Evolutionary conservation across 2,888 invertebrate species (phyloP).

Genomic region (Diarsia rubi): DNA sequence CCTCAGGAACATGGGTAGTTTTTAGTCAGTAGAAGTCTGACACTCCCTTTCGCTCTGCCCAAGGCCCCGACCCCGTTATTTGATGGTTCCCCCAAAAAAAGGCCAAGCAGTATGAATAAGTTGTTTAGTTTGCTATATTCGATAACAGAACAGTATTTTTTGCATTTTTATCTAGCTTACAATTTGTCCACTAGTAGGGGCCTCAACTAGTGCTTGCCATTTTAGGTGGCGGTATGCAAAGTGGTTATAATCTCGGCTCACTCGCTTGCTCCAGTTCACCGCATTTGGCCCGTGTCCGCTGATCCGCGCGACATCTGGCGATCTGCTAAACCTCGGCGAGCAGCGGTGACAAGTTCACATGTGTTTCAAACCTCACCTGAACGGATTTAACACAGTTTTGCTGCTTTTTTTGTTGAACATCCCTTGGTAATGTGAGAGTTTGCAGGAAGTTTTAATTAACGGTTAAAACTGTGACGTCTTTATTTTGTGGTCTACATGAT

Average conservation of each 20-base stretch:
- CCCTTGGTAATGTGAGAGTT: constrained; percentile 55
- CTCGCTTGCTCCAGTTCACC: constrained; percentile 66
- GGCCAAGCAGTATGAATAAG: no score
- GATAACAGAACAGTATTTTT: neutral
- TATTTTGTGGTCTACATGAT: constrained; percentile 14
- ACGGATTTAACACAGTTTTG: constrained; percentile 58
- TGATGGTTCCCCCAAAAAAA: no score
- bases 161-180: neutral
- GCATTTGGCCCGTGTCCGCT: constrained; percentile 67
- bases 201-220: constrained; percentile 42
- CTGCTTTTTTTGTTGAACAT: constrained; percentile 56
- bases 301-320: constrained; percentile 66
- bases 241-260: constrained; percentile 57
- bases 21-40: no score
- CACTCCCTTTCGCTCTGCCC: no score
- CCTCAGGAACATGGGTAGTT: no score
- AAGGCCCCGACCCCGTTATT: no score
- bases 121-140: neutral
- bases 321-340: constrained; percentile 50
- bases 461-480: constrained; percentile 31
- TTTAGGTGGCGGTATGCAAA: constrained; percentile 71
- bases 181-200: constrained; percentile 35
- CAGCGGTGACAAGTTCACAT: constrained; percentile 57
- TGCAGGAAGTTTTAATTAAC: constrained; percentile 56
- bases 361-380: constrained; percentile 61